Conservation (phyloP, 2,888 invertebrate species). For the Tetragonisca angustula region DNA sequence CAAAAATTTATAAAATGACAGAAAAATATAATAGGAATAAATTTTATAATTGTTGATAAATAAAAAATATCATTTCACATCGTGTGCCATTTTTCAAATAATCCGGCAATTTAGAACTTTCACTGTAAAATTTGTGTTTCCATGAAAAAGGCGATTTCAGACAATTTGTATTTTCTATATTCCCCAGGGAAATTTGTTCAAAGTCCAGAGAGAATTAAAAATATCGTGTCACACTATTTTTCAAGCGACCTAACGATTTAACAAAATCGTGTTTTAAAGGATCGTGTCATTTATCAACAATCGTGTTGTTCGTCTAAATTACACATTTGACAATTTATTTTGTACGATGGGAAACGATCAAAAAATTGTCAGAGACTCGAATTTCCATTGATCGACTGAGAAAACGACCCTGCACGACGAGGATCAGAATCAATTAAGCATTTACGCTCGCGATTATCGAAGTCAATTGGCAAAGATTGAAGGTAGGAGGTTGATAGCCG, state of each 20-base stretch:
- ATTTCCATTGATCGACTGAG: neutral
- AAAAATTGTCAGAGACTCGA: neutral
- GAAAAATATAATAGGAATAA: too few relatives aligned
- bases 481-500: neutral
- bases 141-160: neutral
- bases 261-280: too few relatives aligned
- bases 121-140: neutral
- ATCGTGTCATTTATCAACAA: too few relatives aligned
- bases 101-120: neutral
- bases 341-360: too few relatives aligned
- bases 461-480: conserved; percentile 26
- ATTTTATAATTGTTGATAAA: too few relatives aligned
- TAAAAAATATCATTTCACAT: too few relatives aligned
- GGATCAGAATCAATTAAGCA: conserved; percentile 22
- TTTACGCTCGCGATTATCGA: neutral
- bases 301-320: too few relatives aligned
- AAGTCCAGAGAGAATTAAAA: neutral
- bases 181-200: neutral
- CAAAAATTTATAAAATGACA: too few relatives aligned
- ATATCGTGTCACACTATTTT: too few relatives aligned
- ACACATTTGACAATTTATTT: too few relatives aligned
- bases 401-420: neutral
- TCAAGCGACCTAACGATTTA: too few relatives aligned
- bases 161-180: neutral
- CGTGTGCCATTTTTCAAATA: too few relatives aligned